Conservation (phyloP, 2,888 invertebrate genomes). For the Clanis bilineata region DNA sequence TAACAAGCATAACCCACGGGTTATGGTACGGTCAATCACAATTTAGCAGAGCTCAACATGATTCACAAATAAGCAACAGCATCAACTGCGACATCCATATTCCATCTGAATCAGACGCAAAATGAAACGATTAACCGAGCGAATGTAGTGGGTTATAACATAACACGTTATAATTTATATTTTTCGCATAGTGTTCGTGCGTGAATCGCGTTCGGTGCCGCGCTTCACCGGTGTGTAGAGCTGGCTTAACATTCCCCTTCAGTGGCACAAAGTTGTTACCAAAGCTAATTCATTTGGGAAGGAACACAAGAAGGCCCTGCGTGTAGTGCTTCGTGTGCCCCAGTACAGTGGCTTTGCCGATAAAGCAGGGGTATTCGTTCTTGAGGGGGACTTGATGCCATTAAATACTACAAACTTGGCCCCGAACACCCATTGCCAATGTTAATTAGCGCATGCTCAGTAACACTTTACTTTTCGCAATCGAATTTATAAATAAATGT, state of each 20-base stretch:
- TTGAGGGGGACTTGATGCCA: not conserved
- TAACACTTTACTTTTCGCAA: not conserved
- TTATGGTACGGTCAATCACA: no score
- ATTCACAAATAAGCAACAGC: no score
- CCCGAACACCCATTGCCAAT: slow-evolving; percentile 20
- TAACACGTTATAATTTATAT: no score
- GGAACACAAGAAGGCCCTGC: not conserved
- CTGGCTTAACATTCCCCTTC: not conserved
- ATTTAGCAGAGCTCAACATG: no score
- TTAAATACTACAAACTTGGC: slow-evolving; percentile 6
- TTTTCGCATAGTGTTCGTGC: no score
- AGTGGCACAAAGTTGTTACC: not conserved
- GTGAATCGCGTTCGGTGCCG: no score
- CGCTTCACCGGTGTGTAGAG: no score
- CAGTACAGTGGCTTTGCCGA: not conserved
- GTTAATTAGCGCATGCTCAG: slow-evolving; percentile 21
- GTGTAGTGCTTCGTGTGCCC: not conserved
- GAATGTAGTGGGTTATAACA: no score
- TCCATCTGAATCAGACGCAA: no score
- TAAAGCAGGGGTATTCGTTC: slow-evolving; percentile 5
- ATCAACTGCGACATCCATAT: no score
- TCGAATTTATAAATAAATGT: not conserved
- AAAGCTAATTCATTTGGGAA: not conserved
- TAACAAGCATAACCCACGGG: no score
- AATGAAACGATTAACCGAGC: no score